Percentiles rank a stretch among this genome's conserved stretches.
These are phyloP conservation scores for Gopherus evgoodei DNA, from an alignment of 2,113 vertebrate species.

Conservation along the genomic window DNA sequence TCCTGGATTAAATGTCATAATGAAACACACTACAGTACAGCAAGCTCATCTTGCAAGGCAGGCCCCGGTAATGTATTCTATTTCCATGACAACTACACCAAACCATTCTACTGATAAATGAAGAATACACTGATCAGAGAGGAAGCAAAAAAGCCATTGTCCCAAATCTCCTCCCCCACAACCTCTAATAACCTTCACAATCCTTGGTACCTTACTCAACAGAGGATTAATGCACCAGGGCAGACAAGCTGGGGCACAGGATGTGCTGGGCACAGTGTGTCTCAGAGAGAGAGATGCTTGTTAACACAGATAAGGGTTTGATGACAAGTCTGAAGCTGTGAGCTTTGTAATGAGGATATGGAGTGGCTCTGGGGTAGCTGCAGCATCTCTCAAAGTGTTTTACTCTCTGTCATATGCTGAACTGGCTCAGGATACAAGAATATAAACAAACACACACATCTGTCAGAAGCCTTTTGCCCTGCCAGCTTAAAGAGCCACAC, in stretches of 20 bases:
- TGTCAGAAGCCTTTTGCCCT: not conserved
- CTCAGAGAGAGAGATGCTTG: not conserved
- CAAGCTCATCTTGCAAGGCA: not conserved
- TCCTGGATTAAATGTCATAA: not conserved
- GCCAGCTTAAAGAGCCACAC: not conserved
- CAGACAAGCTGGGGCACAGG: not conserved
- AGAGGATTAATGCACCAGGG: not conserved
- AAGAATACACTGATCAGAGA: not conserved
- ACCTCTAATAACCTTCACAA: not conserved
- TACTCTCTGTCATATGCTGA: not conserved
- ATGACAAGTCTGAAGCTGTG: not conserved
- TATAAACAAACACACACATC: not conserved
- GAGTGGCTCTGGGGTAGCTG: not conserved
- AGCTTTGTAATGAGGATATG: not conserved
- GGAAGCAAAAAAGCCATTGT: not conserved
- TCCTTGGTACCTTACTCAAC: not conserved
- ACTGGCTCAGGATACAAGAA: not conserved
- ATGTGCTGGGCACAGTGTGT: not conserved
- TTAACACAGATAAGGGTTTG: not conserved
- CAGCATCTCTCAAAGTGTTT: not conserved
- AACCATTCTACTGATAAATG: not conserved
- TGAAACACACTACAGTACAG: not conserved
- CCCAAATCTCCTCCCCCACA: not conserved
- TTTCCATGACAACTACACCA: not conserved
- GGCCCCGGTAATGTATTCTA: not conserved